Evolutionary conservation across 2,113 vertebrate genomes (phyloP), one percentile per base, ranked within the genome.

Genomic region (Tyto alba): DNA sequence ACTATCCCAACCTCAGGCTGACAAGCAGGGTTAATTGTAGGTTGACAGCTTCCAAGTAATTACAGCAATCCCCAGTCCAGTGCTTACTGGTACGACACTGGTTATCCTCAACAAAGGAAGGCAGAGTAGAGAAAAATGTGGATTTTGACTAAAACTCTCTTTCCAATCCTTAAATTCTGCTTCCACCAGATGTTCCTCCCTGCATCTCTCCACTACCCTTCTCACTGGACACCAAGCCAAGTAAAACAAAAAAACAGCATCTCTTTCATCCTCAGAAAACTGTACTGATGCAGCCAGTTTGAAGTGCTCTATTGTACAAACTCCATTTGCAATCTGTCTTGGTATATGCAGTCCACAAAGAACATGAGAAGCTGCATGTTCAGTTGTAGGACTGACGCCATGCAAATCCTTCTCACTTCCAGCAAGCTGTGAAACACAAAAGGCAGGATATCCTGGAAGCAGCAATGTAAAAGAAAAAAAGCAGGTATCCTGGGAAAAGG

Each of bases 361-460:
- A 60, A 30, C 43, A 84, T 22, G 48, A 0, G 14, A 72, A 82
- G 81, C 66, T 64, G 64, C 86, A 27, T 5, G 60, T 38, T 88
- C 80, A 55, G 87, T 41, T 78, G 89, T 2, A 88, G 76, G n/a
- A 53, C 30, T 71, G 81, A 94, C 77, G 62, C 94, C 91, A 96
- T 72, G 87, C 88, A 95, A 97, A 96, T 89, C 77, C 62, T 68
- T 27, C 81, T 72, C 20, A 26, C 10, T 82, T 69, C 74, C 77
- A 91, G 48, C 56, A 87, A 77, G 60, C 0, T 60, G 80, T n/a
- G 84, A 87, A 87, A 85, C 45, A 93, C 77, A 95, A 95, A 97
- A 87, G 87, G 77, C 89, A 96, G 95, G 94, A 97, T 85, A 93
- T 96, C 94, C 96, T 96, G 93, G 48, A 95, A 94, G 43, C 2